These are phyloP conservation scores for Himalopsyche japonica DNA, from an alignment of 2,888 invertebrate species.

Conservation along the genomic window DNA sequence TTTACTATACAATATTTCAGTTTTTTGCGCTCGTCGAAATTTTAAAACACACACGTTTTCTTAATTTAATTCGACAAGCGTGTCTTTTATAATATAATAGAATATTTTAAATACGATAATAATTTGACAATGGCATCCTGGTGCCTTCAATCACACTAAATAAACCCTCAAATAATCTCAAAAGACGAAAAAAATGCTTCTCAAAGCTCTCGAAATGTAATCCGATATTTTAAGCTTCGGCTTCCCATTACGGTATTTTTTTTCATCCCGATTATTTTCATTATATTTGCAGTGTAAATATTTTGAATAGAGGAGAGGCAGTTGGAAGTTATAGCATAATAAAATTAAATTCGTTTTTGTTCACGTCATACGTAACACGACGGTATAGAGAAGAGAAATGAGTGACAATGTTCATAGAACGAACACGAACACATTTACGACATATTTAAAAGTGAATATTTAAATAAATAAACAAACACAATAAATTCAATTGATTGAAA, in stretches of 20 bases:
- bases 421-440: too few species aligned
- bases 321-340: background rate
- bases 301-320: conserved; percentile 2
- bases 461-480: too few species aligned
- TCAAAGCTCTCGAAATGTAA: conserved; percentile 7
- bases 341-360: background rate
- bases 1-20: too few species aligned
- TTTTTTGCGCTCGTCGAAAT: too few species aligned
- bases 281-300: conserved; percentile 11
- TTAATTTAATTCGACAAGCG: background rate
- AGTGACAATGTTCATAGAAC: too few species aligned
- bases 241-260: background rate
- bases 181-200: conserved; percentile 14
- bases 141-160: background rate
- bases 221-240: conserved; percentile 7
- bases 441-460: too few species aligned
- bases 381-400: too few species aligned
- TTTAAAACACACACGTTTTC: background rate
- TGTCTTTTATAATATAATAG: background rate
- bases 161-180: background rate
- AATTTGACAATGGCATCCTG: background rate
- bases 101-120: background rate
- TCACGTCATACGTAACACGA: too few species aligned
- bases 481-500: too few species aligned
- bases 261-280: background rate